A percentile compares a stretch with the other conserved stretches of the same genome.
These are phyloP conservation scores for Mormyrus iriodes DNA, from an alignment of 2,113 vertebrate species.

Conservation along the genomic window DNA sequence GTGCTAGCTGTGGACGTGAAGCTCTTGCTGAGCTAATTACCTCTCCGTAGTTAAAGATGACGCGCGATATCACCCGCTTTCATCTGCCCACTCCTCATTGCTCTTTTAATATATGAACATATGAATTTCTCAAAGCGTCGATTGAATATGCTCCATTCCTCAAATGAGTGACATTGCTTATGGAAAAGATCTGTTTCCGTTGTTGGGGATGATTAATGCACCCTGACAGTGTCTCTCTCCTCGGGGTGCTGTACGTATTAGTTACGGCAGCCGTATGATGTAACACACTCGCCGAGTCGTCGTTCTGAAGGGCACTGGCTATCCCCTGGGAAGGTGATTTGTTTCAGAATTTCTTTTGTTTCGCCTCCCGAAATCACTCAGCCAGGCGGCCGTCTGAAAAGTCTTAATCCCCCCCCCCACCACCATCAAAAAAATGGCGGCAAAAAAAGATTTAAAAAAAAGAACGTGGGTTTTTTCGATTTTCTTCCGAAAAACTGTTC, in stretches of 20 bases:
- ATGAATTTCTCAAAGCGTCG: constrained; percentile 12
- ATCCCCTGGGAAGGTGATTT: constrained; percentile 20
- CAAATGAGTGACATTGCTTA: constrained; percentile 22
- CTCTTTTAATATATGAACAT: constrained; percentile 9
- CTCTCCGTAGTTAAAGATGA: constrained; percentile 2
- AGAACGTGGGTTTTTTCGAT: not conserved
- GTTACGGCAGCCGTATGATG: constrained; percentile 18
- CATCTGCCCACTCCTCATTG: constrained; percentile 8
- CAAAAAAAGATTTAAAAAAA: not conserved
- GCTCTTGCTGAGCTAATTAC: constrained; percentile 9
- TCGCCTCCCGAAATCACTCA: not conserved
- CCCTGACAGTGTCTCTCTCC: constrained; percentile 17
- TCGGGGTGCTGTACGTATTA: constrained; percentile 19
- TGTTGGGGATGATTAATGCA: constrained; percentile 12
- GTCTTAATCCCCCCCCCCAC: not conserved
- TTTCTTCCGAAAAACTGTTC: not conserved
- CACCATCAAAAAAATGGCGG: not conserved
- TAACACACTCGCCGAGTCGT: not conserved
- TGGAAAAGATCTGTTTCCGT: constrained; percentile 18
- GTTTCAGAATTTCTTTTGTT: constrained; percentile 20
- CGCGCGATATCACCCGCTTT: not conserved
- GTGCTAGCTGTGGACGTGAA: not conserved
- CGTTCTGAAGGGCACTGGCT: constrained; percentile 3
- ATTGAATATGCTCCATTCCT: constrained; percentile 19
- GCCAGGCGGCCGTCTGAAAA: not conserved